A percentile compares a stretch with the other conserved stretches of the same genome.
Evolutionary conservation across 2,797 vertebrate species (phyloP).

Genomic region (Urophycis tenuis): DNA sequence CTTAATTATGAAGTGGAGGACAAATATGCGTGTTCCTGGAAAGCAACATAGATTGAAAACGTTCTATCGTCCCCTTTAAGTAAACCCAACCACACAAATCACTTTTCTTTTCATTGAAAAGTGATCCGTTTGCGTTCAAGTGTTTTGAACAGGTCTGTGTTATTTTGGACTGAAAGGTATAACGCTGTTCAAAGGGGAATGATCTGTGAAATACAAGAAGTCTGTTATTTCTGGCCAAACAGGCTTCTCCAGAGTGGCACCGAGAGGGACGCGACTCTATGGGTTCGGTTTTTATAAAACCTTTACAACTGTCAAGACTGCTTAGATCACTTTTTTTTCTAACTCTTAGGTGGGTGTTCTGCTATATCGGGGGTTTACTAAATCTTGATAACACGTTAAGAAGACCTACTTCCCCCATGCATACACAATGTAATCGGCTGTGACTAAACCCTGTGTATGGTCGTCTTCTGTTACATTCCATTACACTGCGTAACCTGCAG

Average conservation of each 20-base stretch:
- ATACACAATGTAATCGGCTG: too few relatives aligned
- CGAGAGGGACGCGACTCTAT: not conserved
- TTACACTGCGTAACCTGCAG: slow-evolving; percentile 46
- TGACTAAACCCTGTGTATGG: slow-evolving; percentile 35
- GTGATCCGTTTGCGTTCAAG: not conserved
- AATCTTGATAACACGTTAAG: not conserved
- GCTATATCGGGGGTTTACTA: not conserved
- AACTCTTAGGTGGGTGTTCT: not conserved
- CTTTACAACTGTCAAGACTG: not conserved
- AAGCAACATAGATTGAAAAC: not conserved
- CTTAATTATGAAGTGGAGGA: not conserved
- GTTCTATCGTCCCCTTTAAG: not conserved
- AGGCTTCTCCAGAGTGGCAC: not conserved
- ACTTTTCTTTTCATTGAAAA: not conserved
- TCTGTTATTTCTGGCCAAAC: not conserved
- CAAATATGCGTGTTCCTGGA: not conserved
- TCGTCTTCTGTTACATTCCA: slow-evolving; percentile 29
- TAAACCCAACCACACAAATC: not conserved
- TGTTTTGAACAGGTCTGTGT: not conserved
- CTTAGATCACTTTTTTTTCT: not conserved
- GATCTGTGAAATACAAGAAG: not conserved
- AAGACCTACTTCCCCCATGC: not conserved
- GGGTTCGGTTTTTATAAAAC: not conserved
- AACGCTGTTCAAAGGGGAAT: not conserved
- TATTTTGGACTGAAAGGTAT: not conserved